A percentile compares a stretch with the other conserved stretches of the same genome.
These are phyloP conservation scores for Carollia perspicillata DNA, from an alignment of 2,113 vertebrate genomes.

Conservation along the genomic window DNA sequence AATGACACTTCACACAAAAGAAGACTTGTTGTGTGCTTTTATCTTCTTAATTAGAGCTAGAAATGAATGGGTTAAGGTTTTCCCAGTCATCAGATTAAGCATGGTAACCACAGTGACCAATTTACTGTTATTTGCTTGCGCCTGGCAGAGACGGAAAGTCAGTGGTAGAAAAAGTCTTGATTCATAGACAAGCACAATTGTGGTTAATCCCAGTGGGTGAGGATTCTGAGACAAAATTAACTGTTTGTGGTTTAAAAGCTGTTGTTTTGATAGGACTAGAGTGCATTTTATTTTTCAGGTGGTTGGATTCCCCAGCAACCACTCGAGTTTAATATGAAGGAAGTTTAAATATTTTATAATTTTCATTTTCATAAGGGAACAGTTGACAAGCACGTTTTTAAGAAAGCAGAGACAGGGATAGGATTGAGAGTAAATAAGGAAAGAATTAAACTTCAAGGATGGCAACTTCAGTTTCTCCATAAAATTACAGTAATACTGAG, in stretches of 20 bases:
- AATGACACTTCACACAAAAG: constrained; percentile 1
- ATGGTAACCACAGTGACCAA: constrained; percentile 81
- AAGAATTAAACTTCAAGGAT: constrained; percentile 41
- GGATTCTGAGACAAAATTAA: constrained; percentile 63
- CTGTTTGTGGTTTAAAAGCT: constrained; percentile 46
- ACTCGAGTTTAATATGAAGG: constrained; percentile 10
- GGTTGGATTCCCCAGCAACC: constrained; percentile 42
- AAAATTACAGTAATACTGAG: constrained; percentile 27
- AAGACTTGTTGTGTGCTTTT: constrained; percentile 16
- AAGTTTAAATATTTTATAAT: neutral
- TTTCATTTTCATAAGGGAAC: constrained; percentile 46
- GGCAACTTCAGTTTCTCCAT: constrained; percentile 19
- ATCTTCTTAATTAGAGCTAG: constrained; percentile 34
- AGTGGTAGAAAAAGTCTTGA: constrained; percentile 69
- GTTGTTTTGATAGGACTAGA: constrained; percentile 34
- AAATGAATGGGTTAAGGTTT: constrained; percentile 72
- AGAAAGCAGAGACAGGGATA: constrained; percentile 20
- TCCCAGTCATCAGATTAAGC: constrained; percentile 52
- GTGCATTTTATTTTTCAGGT: constrained; percentile 60
- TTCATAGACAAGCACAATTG: constrained; percentile 56
- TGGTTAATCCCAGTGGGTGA: constrained; percentile 58
- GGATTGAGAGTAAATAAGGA: constrained; percentile 54
- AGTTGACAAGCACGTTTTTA: constrained; percentile 35
- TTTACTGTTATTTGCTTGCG: constrained; percentile 77
- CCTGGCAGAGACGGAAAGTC: constrained; percentile 70